Conservation (phyloP, 64 coral and sea anemone genomes). For the Porites australiensis region DNA sequence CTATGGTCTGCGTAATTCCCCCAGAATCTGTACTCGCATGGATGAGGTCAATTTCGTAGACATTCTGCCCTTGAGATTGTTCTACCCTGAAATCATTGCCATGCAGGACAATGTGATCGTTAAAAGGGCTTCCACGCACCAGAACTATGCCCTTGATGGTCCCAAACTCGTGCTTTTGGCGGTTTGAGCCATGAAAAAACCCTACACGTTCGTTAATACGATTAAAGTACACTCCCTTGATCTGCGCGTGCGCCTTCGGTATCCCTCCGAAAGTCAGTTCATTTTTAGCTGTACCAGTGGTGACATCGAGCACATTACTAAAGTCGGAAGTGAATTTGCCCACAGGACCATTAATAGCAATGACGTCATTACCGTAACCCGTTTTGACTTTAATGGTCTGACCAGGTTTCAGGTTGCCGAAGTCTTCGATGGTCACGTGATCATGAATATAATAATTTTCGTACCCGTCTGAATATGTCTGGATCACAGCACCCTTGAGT, state of each 20-base stretch:
- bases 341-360: conserved; percentile 31
- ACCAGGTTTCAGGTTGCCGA: conserved; percentile 10
- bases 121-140: conserved; percentile 34
- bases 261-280: conserved; percentile 44
- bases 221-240: conserved; percentile 38
- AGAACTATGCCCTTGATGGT: conserved; percentile 28
- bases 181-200: conserved; percentile 13
- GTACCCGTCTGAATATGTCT: conserved; percentile 32
- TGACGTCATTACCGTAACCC: conserved; percentile 31
- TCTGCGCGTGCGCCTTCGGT: conserved; percentile 29
- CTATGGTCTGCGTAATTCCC: conserved; percentile 1
- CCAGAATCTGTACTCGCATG: conserved; percentile 1
- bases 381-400: conserved; percentile 22
- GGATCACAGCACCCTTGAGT: conserved; percentile 20
- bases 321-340: conserved; percentile 29
- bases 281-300: conserved; percentile 36
- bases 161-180: conserved; percentile 32
- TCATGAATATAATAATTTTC: conserved; percentile 27
- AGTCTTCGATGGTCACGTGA: conserved; percentile 37
- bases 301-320: conserved; percentile 29
- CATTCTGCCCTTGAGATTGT: conserved; percentile 27
- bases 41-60: conserved; percentile 30
- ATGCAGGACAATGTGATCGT: conserved; percentile 35
- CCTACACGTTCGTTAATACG: conserved; percentile 17
- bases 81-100: conserved; percentile 29